Conservation (phyloP, 2,888 invertebrate genomes). For the Cistogaster globosa region DNA sequence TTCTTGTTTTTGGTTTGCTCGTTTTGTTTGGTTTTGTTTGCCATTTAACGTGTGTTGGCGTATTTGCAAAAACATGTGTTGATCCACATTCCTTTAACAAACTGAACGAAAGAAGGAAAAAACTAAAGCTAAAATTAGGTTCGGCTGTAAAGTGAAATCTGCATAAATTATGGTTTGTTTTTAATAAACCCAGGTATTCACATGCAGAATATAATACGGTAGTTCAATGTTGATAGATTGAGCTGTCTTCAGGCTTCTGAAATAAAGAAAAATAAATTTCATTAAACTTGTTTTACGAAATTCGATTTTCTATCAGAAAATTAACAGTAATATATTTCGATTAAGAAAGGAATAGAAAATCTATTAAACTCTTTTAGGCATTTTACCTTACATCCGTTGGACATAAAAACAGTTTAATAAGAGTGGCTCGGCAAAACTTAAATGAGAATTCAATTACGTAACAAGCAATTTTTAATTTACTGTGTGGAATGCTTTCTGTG, state of each 20-base stretch:
- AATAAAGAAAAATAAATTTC: background rate
- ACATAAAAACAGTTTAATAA: too few relatives aligned
- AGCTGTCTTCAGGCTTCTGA: background rate
- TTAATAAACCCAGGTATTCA: slow-evolving; percentile 12
- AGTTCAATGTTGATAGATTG: slow-evolving; percentile 2
- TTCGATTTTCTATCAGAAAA: too few relatives aligned
- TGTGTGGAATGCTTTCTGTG: too few relatives aligned
- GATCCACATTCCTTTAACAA: slow-evolving; percentile 54
- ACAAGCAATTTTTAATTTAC: too few relatives aligned
- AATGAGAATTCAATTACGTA: too few relatives aligned
- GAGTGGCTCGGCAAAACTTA: too few relatives aligned
- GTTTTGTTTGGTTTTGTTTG: slow-evolving; percentile 53
- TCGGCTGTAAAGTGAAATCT: slow-evolving; percentile 69
- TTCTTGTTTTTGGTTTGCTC: slow-evolving; percentile 13
- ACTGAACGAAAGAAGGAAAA: slow-evolving; percentile 4
- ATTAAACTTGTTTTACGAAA: too few relatives aligned
- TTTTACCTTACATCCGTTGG: too few relatives aligned
- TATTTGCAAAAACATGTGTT: slow-evolving; percentile 62
- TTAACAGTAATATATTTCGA: too few relatives aligned
- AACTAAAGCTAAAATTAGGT: slow-evolving; percentile 56
- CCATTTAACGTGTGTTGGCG: slow-evolving; percentile 62
- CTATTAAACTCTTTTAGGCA: too few relatives aligned
- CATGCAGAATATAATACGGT: slow-evolving; percentile 8
- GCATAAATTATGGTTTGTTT: slow-evolving; percentile 68
- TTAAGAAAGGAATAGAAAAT: too few relatives aligned